Base-by-base conservation (phyloP, 2,113 vertebrate species). In the Seriola dumerili region DNA sequence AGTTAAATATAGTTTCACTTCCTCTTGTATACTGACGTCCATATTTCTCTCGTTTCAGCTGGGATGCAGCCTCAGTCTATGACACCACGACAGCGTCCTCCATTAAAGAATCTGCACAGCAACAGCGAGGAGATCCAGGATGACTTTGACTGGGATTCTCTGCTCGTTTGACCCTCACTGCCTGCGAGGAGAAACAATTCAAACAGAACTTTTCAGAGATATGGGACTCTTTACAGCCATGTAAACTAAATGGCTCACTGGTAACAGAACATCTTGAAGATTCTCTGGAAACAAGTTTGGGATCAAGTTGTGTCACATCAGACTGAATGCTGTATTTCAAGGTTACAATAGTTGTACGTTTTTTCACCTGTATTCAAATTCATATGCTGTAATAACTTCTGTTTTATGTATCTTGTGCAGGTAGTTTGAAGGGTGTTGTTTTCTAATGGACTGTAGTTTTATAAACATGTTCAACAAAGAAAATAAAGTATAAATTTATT, bases 91-190 rank as follows among this genome's bases (percentile, higher is more conserved):
- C 89, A 77, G n/a, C 95, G 82, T 46, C 94, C 92, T 13, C 91
- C 93, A 5, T 81, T 95, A 42, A 95, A 94, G 91, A 89, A 85
- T 64, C 90, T 94, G 63, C 95, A 95, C 59, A 95, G 93, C 92
- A 95, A 94, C 93, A 96, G 95, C 3, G 95, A 96, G 82, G 95
- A 96, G 91, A 76, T 96, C 86, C 95, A 94, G 87, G 95, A 96
- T 1, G 95, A 96, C 86, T 96, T 96, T 64, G 95, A 96, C 82
- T 96, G 95, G 95, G 95, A 96, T 68, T 95, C 95, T 46, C 90
- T 96, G 44, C 91, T 96, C 3, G 88, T 63, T 42, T 96, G 82
- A 94, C 29, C 25, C 1, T 46, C 6, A 1, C 1, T 2, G 36
- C 1, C 69, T 57, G 77, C 9, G 21, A 34, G 44, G 19, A 67